Percentiles rank a stretch among this genome's conserved stretches.
Evolutionary conservation across 2,113 vertebrate species (phyloP).

Genomic region (Hippotragus niger): DNA sequence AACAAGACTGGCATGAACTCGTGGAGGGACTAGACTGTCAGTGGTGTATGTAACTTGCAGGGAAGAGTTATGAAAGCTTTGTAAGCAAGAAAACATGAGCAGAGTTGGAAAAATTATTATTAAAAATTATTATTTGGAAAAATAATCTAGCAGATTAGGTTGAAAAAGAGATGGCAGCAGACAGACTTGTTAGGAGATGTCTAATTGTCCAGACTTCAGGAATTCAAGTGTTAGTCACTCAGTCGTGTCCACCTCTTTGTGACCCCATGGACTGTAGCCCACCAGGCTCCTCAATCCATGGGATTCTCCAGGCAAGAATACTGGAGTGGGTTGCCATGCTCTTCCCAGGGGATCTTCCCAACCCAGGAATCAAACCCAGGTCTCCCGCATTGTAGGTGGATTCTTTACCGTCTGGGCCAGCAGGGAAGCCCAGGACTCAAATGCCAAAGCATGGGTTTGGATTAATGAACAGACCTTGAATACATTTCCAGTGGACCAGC

Average conservation of each 20-base stretch:
- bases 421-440: not conserved
- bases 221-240: not conserved
- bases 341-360: not conserved
- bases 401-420: not conserved
- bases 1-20: not conserved
- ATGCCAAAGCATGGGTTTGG: not conserved
- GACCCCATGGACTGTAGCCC: not conserved
- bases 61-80: not conserved
- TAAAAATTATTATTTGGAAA: not conserved
- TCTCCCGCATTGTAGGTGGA: not conserved
- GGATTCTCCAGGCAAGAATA: not conserved
- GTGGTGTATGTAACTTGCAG: not conserved
- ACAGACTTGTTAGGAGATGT: not conserved
- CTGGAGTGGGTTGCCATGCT: not conserved
- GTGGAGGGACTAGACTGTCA: not conserved
- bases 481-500: not conserved
- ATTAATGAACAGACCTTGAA: not conserved
- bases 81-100: not conserved
- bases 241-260: not conserved
- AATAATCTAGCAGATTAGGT: not conserved
- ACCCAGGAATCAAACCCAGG: not conserved
- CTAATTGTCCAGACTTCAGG: not conserved
- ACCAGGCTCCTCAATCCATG: not conserved
- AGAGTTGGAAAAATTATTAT: not conserved
- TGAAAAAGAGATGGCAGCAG: not conserved